A percentile compares a stretch with the other conserved stretches of the same genome.
Evolutionary conservation across 2,113 vertebrate species (phyloP).

Genomic region (Microtus ochrogaster): DNA sequence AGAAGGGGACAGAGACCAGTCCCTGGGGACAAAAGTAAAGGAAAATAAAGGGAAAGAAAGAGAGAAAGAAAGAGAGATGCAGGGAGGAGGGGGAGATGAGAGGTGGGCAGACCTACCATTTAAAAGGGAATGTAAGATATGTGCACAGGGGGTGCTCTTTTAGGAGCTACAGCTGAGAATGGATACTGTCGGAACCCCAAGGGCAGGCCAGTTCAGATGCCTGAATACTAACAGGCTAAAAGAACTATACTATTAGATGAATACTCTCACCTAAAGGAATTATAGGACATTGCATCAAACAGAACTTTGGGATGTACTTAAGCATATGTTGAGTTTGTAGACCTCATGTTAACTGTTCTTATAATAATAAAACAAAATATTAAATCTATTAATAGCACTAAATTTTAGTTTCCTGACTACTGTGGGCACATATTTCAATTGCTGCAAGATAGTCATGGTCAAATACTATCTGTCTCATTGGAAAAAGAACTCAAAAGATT

Average conservation of each 20-base stretch:
- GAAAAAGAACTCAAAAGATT: neutral
- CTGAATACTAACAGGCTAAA: no score
- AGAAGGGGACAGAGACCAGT: no score
- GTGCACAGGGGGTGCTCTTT: no score
- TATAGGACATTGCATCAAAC: neutral
- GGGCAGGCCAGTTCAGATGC: no score
- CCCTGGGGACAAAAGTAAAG: no score
- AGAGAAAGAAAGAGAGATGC: no score
- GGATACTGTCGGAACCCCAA: no score
- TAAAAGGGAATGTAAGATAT: no score
- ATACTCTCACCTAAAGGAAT: neutral
- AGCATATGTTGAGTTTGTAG: neutral
- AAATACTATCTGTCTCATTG: neutral
- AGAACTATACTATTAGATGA: neutral
- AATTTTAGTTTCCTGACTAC: neutral
- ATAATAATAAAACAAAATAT: neutral
- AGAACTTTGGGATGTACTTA: neutral
- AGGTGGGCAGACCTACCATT: no score
- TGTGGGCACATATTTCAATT: neutral
- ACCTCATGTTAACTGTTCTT: neutral
- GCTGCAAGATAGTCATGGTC: neutral
- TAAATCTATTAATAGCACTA: slow-evolving; percentile 15
- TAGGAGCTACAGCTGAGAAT: no score
- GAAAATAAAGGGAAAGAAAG: no score
- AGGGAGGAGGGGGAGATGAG: no score